A percentile compares a stretch with the other conserved stretches of the same genome.
phyloP scores from a whole-genome alignment of 2,113 vertebrate genomes.

The Pachycephala philippinensis region DNA sequence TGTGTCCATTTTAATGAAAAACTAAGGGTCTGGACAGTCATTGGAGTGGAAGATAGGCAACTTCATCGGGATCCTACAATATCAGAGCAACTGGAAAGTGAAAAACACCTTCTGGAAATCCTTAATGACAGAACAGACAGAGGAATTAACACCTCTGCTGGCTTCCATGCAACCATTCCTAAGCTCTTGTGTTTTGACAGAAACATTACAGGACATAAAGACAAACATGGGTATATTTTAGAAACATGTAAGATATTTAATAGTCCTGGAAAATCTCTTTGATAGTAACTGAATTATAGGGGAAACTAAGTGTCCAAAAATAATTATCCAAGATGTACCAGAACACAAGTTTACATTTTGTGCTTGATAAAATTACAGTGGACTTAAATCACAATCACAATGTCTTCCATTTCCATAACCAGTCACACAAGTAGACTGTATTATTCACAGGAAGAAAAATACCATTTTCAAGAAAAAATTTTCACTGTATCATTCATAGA shows the following conservation, averaged over 20 bases:
- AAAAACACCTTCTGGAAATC: not conserved
- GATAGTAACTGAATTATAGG: not conserved
- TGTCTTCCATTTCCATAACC: not conserved
- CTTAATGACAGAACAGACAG: not conserved
- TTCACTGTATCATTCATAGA: not conserved
- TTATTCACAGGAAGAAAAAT: not conserved
- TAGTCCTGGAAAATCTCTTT: not conserved
- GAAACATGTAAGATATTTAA: fast-evolving
- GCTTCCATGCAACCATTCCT: not conserved
- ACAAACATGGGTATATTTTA: not conserved
- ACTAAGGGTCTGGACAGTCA: not conserved
- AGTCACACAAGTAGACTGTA: not conserved
- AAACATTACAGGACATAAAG: not conserved
- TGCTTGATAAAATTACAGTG: not conserved
- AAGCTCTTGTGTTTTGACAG: not conserved
- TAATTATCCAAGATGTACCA: not conserved
- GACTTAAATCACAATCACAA: not conserved
- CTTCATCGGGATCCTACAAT: not conserved
- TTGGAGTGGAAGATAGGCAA: not conserved
- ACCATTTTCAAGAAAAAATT: not conserved
- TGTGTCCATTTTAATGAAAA: not conserved
- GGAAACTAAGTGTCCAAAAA: not conserved
- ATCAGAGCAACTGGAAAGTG: not conserved
- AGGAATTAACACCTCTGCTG: not conserved
- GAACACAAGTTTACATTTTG: not conserved